Evolutionary conservation across 2,113 vertebrate genomes (phyloP).

Genomic region (Empidonax traillii): DNA sequence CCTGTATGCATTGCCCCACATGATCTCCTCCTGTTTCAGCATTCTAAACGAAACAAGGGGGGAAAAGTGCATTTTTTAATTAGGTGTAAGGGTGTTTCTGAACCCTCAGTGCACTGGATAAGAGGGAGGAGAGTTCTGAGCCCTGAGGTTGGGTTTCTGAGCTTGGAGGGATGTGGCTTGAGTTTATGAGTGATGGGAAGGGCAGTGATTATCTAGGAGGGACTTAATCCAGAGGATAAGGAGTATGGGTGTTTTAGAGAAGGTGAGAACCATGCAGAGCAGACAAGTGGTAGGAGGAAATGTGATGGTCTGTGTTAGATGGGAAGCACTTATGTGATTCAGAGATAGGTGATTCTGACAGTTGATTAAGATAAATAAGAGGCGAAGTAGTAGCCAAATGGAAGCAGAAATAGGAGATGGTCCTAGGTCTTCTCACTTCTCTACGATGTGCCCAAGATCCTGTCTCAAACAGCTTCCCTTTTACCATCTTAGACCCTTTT

Average conservation of each 20-base stretch:
- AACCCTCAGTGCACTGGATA: not conserved
- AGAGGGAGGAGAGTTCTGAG: conserved; percentile 19
- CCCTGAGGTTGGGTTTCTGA: conserved; percentile 30
- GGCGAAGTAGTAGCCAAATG: not conserved
- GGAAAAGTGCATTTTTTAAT: not conserved
- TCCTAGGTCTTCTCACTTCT: not conserved
- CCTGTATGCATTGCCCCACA: not conserved
- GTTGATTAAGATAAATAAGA: not conserved
- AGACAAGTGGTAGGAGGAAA: not conserved
- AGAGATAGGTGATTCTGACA: not conserved
- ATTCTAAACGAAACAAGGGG: not conserved
- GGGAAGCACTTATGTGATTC: not conserved
- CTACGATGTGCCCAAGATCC: not conserved
- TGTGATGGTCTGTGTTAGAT: not conserved
- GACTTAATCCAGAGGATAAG: not conserved
- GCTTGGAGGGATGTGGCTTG: conserved; percentile 59
- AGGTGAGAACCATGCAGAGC: not conserved
- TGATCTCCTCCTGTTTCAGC: not conserved
- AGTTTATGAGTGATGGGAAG: not conserved
- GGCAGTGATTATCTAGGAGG: not conserved
- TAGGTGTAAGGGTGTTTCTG: not conserved
- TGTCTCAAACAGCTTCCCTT: not conserved
- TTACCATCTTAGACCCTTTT: not conserved
- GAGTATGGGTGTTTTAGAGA: not conserved
- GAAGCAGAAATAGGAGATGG: not conserved